phyloP scores from a whole-genome alignment of 2,113 vertebrate genomes.

The Gobio gobio region DNA sequence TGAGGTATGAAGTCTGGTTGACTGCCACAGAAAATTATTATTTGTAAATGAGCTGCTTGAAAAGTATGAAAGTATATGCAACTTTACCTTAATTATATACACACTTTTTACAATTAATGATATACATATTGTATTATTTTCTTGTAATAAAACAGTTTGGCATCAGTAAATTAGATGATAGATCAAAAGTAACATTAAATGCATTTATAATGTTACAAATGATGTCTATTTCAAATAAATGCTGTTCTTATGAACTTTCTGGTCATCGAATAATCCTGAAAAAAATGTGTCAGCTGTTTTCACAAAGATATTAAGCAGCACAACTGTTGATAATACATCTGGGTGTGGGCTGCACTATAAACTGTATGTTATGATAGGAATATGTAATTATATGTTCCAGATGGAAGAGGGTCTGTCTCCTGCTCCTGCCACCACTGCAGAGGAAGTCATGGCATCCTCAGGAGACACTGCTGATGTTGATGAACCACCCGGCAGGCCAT shows the following conservation, averaged over 20 bases:
- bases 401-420: conserved; percentile 80
- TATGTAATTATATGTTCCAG: conserved; percentile 51
- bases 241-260: no score
- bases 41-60: background rate
- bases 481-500: conserved; percentile 69
- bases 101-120: no score
- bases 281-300: no score
- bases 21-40: background rate
- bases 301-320: background rate
- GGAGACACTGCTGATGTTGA: conserved; percentile 63
- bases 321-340: background rate
- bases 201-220: no score
- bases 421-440: conserved; percentile 87
- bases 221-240: no score
- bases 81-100: no score
- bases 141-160: no score
- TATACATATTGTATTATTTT: no score
- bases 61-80: background rate
- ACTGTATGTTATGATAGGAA: background rate
- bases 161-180: background rate
- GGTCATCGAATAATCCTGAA: no score
- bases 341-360: background rate
- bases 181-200: no score
- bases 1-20: conserved; percentile 57
- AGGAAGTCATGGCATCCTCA: conserved; percentile 84